phyloP scores from a whole-genome alignment of 2,797 vertebrate genomes.

The Cossypha caffra region DNA sequence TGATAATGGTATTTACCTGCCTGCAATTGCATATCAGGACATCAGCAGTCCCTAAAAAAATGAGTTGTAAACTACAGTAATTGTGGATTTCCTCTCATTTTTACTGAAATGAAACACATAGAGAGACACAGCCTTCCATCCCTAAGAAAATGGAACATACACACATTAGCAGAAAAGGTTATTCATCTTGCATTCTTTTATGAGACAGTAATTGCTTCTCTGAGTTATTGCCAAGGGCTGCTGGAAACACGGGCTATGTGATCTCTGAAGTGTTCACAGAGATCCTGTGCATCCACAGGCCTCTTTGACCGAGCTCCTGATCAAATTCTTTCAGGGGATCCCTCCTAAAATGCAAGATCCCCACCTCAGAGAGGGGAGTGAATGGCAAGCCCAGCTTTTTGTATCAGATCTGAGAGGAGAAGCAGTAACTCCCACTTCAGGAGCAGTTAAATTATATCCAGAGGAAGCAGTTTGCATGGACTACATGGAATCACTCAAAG shows the following conservation, averaged over 20 bases:
- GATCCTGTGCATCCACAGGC: too few species aligned
- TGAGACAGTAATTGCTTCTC: background rate
- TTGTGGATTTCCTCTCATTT: background rate
- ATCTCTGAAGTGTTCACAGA: background rate
- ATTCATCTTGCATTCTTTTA: background rate
- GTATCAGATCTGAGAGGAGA: background rate
- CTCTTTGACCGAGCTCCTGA: background rate
- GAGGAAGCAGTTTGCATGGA: background rate
- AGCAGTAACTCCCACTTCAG: background rate
- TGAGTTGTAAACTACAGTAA: background rate
- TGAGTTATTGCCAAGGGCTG: background rate
- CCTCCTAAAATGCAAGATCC: background rate
- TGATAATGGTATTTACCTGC: background rate
- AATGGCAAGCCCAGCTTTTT: background rate
- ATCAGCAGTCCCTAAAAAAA: background rate
- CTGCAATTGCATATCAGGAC: background rate
- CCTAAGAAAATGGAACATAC: background rate
- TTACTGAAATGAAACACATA: background rate
- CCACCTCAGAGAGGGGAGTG: background rate
- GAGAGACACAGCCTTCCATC: background rate
- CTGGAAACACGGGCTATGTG: background rate
- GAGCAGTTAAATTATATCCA: background rate
- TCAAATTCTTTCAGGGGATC: background rate
- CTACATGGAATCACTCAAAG: background rate
- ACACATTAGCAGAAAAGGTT: background rate